Base-by-base conservation (phyloP, 2,888 invertebrate species). In the Crocallis elinguaria region DNA sequence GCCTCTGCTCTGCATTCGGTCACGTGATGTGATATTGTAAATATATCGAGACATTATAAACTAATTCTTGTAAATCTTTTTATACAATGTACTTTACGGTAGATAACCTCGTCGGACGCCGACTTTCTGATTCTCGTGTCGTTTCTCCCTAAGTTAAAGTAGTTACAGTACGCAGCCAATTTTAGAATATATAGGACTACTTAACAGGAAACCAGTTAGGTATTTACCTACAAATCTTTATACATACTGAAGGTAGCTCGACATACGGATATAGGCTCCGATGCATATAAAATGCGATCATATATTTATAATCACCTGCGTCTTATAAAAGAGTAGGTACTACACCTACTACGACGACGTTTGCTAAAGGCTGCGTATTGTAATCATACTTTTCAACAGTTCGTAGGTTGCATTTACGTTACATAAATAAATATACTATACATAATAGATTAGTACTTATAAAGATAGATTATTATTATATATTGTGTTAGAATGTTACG, bases 1-100 rank as follows among this genome's bases (percentile, higher is more conserved):
- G 36, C 57, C 66, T 54, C 57, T 60, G 69, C 68, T 65, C 67
- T 59, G 67, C 67, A 70, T 54, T 69, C 75, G 66, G 68, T 73
- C 75, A 66, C 79, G 77, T 73, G 74, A 77, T 82, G 86, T 83
- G 81, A 84, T 85, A 80, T 72, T 87, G 87, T 87, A 87, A 75
- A 87, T 87, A 87, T 58, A 50, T 62, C 55, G 55, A 69, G 68
- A 62, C 71, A 67, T 67, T 60, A 53, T 64, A 62, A 60, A 74
- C 59, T 77, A 73, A 70, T 52, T 79, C 72, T 76, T 73, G 38
- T 25, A 69, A 62, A 77, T 79, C 79, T 83, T 87, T 86, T 86
- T 82, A 82, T 86, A 85, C 84, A 69, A 78, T 62, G 73, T 77
- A 75, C 62, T 57, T 48, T 58, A 64, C 50, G 39, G 69, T 69